Conservation (phyloP, 2,888 invertebrate species). For the Papilio gigon region DNA sequence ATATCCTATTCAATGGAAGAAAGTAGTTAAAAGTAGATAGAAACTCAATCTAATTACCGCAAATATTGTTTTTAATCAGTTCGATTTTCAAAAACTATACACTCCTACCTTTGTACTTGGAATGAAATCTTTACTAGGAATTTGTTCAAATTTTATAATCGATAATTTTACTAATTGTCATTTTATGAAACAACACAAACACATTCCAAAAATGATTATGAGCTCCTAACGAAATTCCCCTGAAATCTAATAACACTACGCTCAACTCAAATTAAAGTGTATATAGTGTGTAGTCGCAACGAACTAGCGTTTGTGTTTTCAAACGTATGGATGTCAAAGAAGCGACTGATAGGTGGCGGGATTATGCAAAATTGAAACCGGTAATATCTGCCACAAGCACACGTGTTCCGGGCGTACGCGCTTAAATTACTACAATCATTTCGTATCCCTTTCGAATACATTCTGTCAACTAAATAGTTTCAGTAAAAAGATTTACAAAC, state of each 20-base stretch:
- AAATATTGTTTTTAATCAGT: too few relatives aligned
- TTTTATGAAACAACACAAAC: not conserved
- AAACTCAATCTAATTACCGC: too few relatives aligned
- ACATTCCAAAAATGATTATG: too few relatives aligned
- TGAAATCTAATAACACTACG: not conserved
- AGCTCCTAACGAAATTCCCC: not conserved
- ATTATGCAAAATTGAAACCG: constrained; percentile 13
- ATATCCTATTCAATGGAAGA: not conserved
- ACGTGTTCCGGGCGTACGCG: not conserved
- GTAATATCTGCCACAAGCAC: constrained; percentile 7
- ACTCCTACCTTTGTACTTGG: too few relatives aligned
- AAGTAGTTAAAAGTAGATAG: not conserved
- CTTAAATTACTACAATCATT: constrained; percentile 2
- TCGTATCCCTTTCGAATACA: not conserved
- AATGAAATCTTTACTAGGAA: too few relatives aligned
- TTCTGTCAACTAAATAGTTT: not conserved
- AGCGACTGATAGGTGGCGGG: constrained; percentile 1
- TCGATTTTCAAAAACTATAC: too few relatives aligned
- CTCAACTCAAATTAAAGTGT: not conserved
- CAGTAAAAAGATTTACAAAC: too few relatives aligned
- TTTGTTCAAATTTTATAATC: too few relatives aligned
- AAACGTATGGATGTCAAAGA: constrained; percentile 12
- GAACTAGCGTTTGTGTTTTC: not conserved
- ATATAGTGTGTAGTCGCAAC: not conserved
- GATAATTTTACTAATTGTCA: not conserved